phyloP scores from a whole-genome alignment of 2,797 vertebrate genomes.

The Atherinosoma microstoma region DNA sequence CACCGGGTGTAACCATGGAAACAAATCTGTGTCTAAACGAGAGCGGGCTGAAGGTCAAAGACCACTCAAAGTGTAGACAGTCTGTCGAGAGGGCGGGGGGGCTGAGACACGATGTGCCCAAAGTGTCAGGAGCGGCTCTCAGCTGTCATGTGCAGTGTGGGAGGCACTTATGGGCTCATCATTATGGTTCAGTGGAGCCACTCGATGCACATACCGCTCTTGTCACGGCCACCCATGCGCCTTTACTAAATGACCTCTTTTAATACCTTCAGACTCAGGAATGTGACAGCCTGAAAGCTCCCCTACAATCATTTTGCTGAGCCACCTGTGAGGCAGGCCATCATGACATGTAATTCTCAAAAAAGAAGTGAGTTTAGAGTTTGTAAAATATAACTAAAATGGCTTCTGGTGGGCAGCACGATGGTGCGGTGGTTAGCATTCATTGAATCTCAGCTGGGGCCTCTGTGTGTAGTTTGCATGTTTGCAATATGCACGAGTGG shows the following conservation, averaged over 20 bases:
- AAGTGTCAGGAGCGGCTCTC: constrained; percentile 50
- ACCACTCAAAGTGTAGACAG: constrained; percentile 45
- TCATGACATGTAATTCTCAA: not conserved
- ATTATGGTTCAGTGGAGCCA: constrained; percentile 46
- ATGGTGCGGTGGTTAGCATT: not conserved
- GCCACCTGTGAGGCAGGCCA: not conserved
- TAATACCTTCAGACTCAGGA: constrained; percentile 37
- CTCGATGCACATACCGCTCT: constrained; percentile 47
- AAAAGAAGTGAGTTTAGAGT: not conserved
- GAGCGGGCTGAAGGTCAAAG: constrained; percentile 63
- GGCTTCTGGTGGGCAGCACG: not conserved
- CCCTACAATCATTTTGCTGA: not conserved
- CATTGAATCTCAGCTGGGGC: no score
- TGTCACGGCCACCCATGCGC: constrained; percentile 28
- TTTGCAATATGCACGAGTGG: no score
- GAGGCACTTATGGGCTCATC: constrained; percentile 60
- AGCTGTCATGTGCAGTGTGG: constrained; percentile 51
- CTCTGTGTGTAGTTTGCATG: no score
- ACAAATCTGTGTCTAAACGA: constrained; percentile 52
- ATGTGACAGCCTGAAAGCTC: constrained; percentile 20
- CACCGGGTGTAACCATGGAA: constrained; percentile 48
- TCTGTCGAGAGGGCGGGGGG: constrained; percentile 27
- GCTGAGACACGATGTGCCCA: constrained; percentile 33
- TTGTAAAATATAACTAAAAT: not conserved
- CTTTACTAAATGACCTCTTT: constrained; percentile 43